phyloP scores from a whole-genome alignment of 2,113 vertebrate genomes.

The Zosterops japonicus region DNA sequence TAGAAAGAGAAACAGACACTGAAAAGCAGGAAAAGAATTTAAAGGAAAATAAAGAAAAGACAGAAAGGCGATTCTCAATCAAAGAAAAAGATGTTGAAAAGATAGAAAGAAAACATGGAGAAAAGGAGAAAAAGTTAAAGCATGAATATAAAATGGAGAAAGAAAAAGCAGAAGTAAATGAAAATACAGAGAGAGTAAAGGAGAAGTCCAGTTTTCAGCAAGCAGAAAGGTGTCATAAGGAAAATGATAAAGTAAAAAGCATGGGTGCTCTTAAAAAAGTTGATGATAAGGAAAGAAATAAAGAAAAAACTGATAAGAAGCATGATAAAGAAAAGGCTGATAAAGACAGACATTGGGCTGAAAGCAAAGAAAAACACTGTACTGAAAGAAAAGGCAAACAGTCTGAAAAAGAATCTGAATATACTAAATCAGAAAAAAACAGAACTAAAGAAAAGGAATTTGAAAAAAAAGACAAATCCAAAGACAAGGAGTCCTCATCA shows the following conservation, averaged over 20 bases:
- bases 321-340: constrained; percentile 87
- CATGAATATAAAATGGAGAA: constrained; percentile 81
- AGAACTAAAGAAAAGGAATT: constrained; percentile 85
- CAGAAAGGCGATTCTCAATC: constrained; percentile 80
- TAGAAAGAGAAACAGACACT: constrained; percentile 79
- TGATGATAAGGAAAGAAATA: constrained; percentile 89
- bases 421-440: constrained; percentile 82
- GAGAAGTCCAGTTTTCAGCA: constrained; percentile 77
- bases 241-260: constrained; percentile 87
- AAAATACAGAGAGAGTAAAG: constrained; percentile 82
- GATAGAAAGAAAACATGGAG: constrained; percentile 84
- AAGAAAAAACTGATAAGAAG: constrained; percentile 89
- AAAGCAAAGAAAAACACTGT: constrained; percentile 85
- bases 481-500: constrained; percentile 74
- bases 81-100: constrained; percentile 90
- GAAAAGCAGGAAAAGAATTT: constrained; percentile 83
- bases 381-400: constrained; percentile 85
- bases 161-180: constrained; percentile 85
- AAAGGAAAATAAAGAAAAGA: constrained; percentile 83
- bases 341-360: constrained; percentile 80
- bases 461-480: constrained; percentile 85
- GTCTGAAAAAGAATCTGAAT: constrained; percentile 83
- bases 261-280: constrained; percentile 77
- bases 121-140: constrained; percentile 92
- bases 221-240: constrained; percentile 87